Percentiles rank a stretch among this genome's conserved stretches.
Evolutionary conservation across 2,888 invertebrate species (phyloP).

Genomic region (Pelosia muscerda): DNA sequence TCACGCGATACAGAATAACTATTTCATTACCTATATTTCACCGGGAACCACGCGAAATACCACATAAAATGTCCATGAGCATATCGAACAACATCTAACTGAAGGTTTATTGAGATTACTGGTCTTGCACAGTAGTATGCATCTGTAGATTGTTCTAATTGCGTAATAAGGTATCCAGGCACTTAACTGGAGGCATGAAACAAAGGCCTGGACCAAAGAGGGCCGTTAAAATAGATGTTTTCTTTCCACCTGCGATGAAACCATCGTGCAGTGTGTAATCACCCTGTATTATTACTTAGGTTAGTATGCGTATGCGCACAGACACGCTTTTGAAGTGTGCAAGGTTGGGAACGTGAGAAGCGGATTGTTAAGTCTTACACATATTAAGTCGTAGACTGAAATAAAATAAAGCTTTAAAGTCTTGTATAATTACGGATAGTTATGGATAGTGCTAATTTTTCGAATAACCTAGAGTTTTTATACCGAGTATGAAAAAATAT

Average conservation of each 20-base stretch:
- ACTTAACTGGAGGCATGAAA: constrained; percentile 11
- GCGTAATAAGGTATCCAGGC: constrained; percentile 12
- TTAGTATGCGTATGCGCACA: constrained; percentile 18
- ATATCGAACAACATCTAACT: background rate
- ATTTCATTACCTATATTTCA: background rate
- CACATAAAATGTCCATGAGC: background rate
- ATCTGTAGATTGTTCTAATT: constrained; percentile 22
- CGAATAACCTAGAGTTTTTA: background rate
- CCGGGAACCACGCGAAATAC: background rate
- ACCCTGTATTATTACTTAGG: constrained; percentile 17
- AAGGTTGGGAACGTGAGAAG: constrained; percentile 18
- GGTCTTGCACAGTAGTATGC: constrained; percentile 12
- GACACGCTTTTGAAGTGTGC: constrained; percentile 17
- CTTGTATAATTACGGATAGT: background rate
- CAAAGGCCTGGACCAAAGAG: constrained; percentile 11
- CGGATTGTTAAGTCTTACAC: background rate
- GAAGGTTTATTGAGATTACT: constrained; percentile 11
- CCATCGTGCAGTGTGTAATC: constrained; percentile 20
- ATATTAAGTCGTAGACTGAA: background rate
- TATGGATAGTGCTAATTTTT: background rate
- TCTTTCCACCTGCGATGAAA: constrained; percentile 18
- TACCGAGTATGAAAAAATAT: background rate
- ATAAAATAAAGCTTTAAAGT: background rate
- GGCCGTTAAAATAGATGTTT: constrained; percentile 20
- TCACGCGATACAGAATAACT: background rate